A percentile compares a stretch with the other conserved stretches of the same genome.
Conservation (phyloP, 2,888 invertebrate genomes). For the Spodoptera picta region DNA sequence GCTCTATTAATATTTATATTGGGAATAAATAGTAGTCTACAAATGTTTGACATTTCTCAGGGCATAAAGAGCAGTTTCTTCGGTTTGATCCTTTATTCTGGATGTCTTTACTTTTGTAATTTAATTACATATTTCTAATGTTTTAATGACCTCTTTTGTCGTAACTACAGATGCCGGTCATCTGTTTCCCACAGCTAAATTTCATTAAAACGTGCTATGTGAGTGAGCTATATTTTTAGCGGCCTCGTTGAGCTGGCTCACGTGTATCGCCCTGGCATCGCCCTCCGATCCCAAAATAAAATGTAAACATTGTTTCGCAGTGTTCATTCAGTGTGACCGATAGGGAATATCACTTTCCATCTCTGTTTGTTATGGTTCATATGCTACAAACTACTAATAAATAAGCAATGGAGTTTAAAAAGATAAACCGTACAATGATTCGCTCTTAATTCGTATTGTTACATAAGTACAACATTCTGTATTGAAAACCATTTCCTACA, state of each 20-base stretch:
- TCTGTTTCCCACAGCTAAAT: constrained; percentile 2
- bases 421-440: no score
- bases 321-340: constrained; percentile 34
- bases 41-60: constrained; percentile 2
- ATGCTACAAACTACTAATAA: no score
- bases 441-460: no score
- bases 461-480: no score
- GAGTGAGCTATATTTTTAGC: constrained; percentile 47
- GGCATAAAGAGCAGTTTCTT: neutral
- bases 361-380: constrained; percentile 19
- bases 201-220: constrained; percentile 25
- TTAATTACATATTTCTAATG: no score
- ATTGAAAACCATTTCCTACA: no score
- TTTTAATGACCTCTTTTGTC: neutral
- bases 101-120: neutral
- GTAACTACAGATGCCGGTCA: neutral
- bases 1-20: constrained; percentile 29
- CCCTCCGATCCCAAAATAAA: constrained; percentile 59
- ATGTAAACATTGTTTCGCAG: constrained; percentile 51
- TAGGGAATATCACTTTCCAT: constrained; percentile 28
- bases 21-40: constrained; percentile 18
- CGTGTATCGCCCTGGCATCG: constrained; percentile 53
- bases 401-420: no score
- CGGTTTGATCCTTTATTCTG: neutral
- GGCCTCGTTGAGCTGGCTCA: constrained; percentile 57